These are phyloP conservation scores for Eurystomus gularis DNA, from an alignment of 2,113 vertebrate species.

Conservation along the genomic window DNA sequence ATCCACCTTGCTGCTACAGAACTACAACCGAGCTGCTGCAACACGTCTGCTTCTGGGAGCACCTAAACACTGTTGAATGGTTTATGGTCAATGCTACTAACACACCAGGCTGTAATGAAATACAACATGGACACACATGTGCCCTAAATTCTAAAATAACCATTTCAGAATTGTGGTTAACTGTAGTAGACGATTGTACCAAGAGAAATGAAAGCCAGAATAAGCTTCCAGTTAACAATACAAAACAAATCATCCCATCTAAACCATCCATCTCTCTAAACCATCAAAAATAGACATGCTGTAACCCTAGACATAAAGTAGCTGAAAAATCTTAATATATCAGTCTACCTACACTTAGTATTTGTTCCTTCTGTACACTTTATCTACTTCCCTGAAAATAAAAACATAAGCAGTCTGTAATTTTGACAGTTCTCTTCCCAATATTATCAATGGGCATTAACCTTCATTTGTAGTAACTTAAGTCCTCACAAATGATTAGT, in stretches of 20 bases:
- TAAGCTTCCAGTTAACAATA: background rate
- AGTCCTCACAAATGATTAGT: background rate
- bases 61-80: background rate
- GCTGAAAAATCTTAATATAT: background rate
- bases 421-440: background rate
- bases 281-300: background rate
- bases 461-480: background rate
- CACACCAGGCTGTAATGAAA: background rate
- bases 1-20: background rate
- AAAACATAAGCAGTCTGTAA: background rate
- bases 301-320: background rate
- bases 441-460: background rate
- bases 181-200: background rate
- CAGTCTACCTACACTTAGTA: background rate
- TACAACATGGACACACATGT: background rate
- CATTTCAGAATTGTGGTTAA: background rate
- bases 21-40: rapidly evolving
- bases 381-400: background rate
- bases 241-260: background rate
- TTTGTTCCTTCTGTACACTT: background rate
- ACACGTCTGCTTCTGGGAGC: background rate
- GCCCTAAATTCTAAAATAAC: background rate
- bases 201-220: background rate
- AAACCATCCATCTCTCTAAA: background rate
- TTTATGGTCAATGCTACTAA: background rate